Conservation (phyloP, 2,888 invertebrate species). For the Patella ulyssiponensis region DNA sequence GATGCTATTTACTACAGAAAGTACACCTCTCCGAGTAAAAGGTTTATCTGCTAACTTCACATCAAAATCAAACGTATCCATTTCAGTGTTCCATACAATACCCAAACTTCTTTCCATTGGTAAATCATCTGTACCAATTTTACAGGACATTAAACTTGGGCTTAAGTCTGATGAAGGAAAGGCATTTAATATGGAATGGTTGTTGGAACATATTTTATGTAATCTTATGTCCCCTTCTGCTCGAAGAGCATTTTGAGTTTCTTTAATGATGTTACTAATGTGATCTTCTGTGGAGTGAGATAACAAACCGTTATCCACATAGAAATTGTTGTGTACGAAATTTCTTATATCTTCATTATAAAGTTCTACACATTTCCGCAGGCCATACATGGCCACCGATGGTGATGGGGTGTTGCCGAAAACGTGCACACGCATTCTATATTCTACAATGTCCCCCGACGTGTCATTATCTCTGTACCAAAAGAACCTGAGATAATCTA, state of each 20-base stretch:
- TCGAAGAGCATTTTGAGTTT: conserved; percentile 32
- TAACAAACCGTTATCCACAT: conserved; percentile 42
- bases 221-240: conserved; percentile 29
- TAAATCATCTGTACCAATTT: conserved; percentile 18
- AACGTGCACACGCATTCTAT: conserved; percentile 43
- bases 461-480: conserved; percentile 41
- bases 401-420: conserved; percentile 45
- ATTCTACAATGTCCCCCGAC: conserved; percentile 32
- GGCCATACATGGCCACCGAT: conserved; percentile 38
- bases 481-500: conserved; percentile 38
- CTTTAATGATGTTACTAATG: conserved; percentile 33
- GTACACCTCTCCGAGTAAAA: conserved; percentile 19
- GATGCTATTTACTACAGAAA: conserved; percentile 25
- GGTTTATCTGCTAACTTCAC: conserved; percentile 11
- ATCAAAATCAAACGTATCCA: conserved; percentile 13
- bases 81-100: conserved; percentile 19
- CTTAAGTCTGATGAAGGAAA: conserved; percentile 28
- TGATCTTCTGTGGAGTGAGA: conserved; percentile 25
- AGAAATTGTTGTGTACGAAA: conserved; percentile 39
- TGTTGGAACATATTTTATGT: conserved; percentile 43
- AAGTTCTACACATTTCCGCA: conserved; percentile 25
- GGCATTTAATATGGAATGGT: conserved; percentile 20
- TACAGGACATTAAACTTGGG: conserved; percentile 20
- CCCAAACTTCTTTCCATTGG: conserved; percentile 25
- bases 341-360: conserved; percentile 29